Conservation (phyloP, 1,140 invertebrate species). For the Rhyzopertha dominica region DNA sequence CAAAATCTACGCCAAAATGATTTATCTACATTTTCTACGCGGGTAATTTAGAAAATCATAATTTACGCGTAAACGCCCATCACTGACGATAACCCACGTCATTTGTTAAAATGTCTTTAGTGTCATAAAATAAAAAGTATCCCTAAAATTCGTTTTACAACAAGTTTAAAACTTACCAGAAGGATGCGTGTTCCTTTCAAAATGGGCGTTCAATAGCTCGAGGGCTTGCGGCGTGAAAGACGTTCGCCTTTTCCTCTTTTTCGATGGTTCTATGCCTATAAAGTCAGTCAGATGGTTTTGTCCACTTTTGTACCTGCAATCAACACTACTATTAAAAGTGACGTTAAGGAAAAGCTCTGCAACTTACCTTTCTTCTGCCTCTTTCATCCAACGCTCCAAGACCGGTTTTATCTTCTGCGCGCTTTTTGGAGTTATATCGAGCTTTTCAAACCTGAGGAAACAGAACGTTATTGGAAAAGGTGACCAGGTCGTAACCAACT, state of each 20-base stretch:
- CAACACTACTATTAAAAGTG: neutral
- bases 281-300: constrained; percentile 92
- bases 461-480: too few species aligned
- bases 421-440: constrained; percentile 98
- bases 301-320: constrained; percentile 81
- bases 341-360: constrained; percentile 5
- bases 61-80: too few species aligned
- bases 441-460: constrained; percentile 89
- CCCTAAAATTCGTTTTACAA: too few species aligned
- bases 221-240: constrained; percentile 95
- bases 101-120: too few species aligned
- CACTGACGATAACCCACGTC: too few species aligned
- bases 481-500: too few species aligned
- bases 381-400: constrained; percentile 96
- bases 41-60: too few species aligned
- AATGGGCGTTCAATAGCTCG: constrained; percentile 90
- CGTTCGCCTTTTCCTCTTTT: constrained; percentile 92
- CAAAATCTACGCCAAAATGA: too few species aligned
- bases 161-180: constrained; percentile 74
- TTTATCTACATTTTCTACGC: too few species aligned
- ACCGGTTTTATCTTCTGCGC: constrained; percentile 99
- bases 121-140: too few species aligned
- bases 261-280: constrained; percentile 92
- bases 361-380: constrained; percentile 91
- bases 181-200: constrained; percentile 95